Base-by-base conservation (phyloP, 1,140 invertebrate species). In the Ruditapes philippinarum region DNA sequence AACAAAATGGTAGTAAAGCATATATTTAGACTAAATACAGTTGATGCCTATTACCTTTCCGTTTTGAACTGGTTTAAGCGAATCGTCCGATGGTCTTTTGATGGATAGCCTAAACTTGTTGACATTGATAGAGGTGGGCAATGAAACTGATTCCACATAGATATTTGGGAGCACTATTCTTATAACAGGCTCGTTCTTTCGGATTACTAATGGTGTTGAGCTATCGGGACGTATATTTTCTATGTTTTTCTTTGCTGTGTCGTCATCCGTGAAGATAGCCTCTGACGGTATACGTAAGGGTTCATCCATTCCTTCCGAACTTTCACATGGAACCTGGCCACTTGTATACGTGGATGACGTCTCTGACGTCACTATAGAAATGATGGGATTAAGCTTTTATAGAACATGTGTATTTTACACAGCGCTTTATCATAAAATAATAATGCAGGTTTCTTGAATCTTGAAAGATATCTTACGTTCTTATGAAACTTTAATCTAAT, bases 251-350 rank as follows among this genome's bases (percentile, higher is more conserved):
- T 68, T 80, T 54, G 86, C 86, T 12, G 25, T 49, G 9, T 54
- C 62, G 45, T 88, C 86, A 49, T 81, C 62, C 28, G 86, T 88
- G 28, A 81, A 80, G 31, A 88, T 70, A 70, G 62, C 76, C 12
- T 88, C 65, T 7, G 76, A 51, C 19, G 86, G 86, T 40, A 88
- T 57, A 74, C n/a, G 42, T 7, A 73, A 36, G 36, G 57, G 60
- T 14, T 68, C 62, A 7, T 51, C 40, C 86, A 88, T 88, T 19
- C 86, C 74, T n/a, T 88, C 86, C 11, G 49, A 22, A 2, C 49
- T 25, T 1, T 49, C 22, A 36, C 86, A 88, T 19, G 76, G 76
- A 11, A 22, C 25, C 33, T 54, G 31, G 3, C 45, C 49, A 36
- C 49, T 78, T 3, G 0, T 38, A 36, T 78, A 78, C 19, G 28